A percentile compares a stretch with the other conserved stretches of the same genome.
These are phyloP conservation scores for Kradibia gibbosae DNA, from an alignment of 1,140 invertebrate genomes.

Conservation along the genomic window DNA sequence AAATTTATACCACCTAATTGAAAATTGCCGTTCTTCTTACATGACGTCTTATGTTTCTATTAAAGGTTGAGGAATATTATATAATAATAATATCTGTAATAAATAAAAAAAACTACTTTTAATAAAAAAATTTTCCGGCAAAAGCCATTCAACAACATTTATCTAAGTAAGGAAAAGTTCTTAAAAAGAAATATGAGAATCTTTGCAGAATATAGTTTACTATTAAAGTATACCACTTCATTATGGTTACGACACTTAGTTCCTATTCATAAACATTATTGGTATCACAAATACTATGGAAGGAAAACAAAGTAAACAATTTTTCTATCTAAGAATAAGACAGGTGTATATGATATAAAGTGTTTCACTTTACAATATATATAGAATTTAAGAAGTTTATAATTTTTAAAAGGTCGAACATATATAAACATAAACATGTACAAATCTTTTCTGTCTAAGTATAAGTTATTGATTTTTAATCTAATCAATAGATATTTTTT, in stretches of 20 bases:
- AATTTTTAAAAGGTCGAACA: background rate
- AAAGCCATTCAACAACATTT: background rate
- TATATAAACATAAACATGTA: background rate
- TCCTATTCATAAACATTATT: conserved; percentile 16
- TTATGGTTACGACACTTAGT: background rate
- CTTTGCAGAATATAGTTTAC: conserved; percentile 1
- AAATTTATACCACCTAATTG: background rate
- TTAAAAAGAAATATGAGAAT: background rate
- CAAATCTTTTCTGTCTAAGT: background rate
- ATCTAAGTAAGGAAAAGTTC: background rate
- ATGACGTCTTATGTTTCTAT: background rate
- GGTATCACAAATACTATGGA: background rate
- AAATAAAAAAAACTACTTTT: conserved; percentile 7
- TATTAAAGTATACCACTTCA: conserved; percentile 2
- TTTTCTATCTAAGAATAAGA: background rate
- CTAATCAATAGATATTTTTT: too few relatives aligned
- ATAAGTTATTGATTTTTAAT: background rate
- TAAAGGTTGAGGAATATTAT: background rate
- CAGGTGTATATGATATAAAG: background rate
- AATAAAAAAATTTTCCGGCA: background rate
- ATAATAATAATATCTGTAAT: background rate
- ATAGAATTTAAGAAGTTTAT: background rate
- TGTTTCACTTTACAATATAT: background rate
- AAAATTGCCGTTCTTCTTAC: background rate
- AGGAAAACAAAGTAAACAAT: conserved; percentile 28